Evolutionary conservation across 2,797 vertebrate species (phyloP).

Genomic region (Champsocephalus gunnari): DNA sequence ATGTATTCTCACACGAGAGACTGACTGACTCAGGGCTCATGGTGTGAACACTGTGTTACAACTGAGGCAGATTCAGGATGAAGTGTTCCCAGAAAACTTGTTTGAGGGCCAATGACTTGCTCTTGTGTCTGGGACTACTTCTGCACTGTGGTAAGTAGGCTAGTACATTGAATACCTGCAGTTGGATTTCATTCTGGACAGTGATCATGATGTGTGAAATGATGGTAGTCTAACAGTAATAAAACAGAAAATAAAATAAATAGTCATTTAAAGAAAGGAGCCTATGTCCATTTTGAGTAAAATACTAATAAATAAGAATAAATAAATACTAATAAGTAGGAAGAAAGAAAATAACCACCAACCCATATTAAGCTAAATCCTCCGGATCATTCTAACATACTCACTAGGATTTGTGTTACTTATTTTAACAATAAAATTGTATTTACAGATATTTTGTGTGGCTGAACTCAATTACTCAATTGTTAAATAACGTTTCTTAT

Average conservation of each 20-base stretch:
- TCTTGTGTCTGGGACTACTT: conserved; percentile 61
- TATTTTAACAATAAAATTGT: neutral
- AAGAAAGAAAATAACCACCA: neutral
- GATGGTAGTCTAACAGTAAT: neutral
- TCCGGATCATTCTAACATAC: neutral
- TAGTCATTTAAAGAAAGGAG: neutral
- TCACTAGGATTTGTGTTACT: neutral
- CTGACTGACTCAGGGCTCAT: neutral
- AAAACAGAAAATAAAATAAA: neutral
- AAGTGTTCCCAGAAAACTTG: conserved; percentile 1
- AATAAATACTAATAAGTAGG: neutral
- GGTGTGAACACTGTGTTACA: neutral
- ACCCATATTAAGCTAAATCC: neutral
- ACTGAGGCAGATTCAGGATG: conserved; percentile 62
- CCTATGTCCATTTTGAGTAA: neutral
- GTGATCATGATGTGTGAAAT: neutral
- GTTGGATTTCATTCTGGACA: neutral
- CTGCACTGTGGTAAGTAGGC: conserved; percentile 71
- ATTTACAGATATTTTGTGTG: neutral
- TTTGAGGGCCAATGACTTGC: conserved; percentile 40
- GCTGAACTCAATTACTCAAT: neutral
- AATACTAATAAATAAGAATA: neutral
- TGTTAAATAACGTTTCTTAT: neutral
- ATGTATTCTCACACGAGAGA: neutral
- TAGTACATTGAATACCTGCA: neutral